Evolutionary conservation across 1,140 invertebrate genomes (phyloP).

Genomic region (Aphis craccivora): DNA sequence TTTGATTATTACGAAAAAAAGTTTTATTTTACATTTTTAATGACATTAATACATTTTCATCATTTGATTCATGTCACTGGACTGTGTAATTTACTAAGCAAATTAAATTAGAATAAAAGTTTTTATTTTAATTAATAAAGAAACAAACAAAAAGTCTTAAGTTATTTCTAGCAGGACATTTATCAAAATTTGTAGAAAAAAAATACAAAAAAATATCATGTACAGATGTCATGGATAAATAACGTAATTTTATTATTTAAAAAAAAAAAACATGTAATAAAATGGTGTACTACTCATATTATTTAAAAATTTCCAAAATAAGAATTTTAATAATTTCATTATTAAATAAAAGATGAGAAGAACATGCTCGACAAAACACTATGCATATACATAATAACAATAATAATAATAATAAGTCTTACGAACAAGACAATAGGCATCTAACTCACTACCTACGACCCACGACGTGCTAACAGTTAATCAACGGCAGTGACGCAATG

Average conservation of each 20-base stretch:
- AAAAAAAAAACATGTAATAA: neutral
- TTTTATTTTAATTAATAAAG: constrained; percentile 43
- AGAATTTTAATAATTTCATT: too few relatives aligned
- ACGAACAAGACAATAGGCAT: neutral
- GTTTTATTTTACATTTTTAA: constrained; percentile 34
- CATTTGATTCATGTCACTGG: constrained; percentile 19
- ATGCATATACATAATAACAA: neutral
- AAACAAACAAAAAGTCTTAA: constrained; percentile 3
- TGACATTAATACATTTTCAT: constrained; percentile 22
- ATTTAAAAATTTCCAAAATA: too few relatives aligned
- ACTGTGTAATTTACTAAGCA: constrained; percentile 12
- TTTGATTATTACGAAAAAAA: neutral
- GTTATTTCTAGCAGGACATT: neutral
- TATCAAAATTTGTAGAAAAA: neutral
- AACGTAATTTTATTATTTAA: neutral
- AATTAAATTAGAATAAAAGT: constrained; percentile 23
- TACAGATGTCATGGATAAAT: neutral
- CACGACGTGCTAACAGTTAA: neutral
- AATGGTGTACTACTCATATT: neutral
- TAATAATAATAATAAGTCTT: neutral
- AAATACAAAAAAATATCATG: neutral
- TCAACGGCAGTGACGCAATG: neutral
- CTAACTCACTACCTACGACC: neutral
- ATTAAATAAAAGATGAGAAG: too few relatives aligned
- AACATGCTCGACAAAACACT: too few relatives aligned